Base-by-base conservation (phyloP, 92 coral and sea anemone species). In the Porites divaricata region DNA sequence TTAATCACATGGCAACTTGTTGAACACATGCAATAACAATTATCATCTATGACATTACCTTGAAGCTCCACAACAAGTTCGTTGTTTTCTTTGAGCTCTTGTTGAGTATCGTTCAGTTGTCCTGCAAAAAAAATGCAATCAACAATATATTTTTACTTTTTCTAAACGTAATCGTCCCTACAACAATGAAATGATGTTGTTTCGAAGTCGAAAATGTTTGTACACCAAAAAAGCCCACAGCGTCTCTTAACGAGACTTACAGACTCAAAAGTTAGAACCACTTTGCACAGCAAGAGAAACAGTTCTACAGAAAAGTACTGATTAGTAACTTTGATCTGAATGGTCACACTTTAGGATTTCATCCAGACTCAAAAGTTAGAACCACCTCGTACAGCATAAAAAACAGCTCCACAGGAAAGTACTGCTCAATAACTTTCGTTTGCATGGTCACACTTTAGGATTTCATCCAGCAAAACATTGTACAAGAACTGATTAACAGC, bases 61-160 rank as follows among this genome's bases (percentile, higher is more conserved):
- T 89, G 87, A 45, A 89, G 52, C 56, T 89, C 92, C 17, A 65
- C 79, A 15, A 89, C 92, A 45, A 87, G 92, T 51, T 89, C 92
- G 67, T 85, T 89, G 53, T 87, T 87, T 57, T 82, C 86, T 51
- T 82, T 82, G 72, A 82, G 86, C 72, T 82, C 86, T 72, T 82
- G 86, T 10, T 82, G 86, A 16, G 86, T 82, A 9, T 85, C 83
- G 76, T 83, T 89, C 22, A 89, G 53, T 75, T 89, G 92, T 28
- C 84, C 92, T 89, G 64, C 15, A 85, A 77, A 59, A 77, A 59
- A 24, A 21, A 4, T 35, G 22, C 25, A 57, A 79, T 10, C 10
- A 49, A 70, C 49, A 81, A 62, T 35, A 3, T 4, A 4, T 4
- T 35, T 50, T 54, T 13, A 51, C 19, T 15, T 45, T 63, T 9